These are phyloP conservation scores for Slavum lentiscoides DNA, from an alignment of 2,888 invertebrate species.

Conservation along the genomic window DNA sequence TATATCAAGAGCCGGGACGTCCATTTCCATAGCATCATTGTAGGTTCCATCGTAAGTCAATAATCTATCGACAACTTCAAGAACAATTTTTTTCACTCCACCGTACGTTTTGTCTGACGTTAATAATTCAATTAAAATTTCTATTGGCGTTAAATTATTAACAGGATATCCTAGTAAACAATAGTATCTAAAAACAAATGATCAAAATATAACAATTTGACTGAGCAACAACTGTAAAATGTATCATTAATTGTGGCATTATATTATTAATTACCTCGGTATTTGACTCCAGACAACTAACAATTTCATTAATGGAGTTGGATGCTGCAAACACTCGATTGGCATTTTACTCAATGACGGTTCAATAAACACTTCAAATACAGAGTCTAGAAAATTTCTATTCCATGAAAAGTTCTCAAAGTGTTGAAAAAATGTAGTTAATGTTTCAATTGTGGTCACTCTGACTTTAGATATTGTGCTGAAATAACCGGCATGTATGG, in stretches of 20 bases:
- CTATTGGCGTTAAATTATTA: constrained; percentile 62
- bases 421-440: constrained; percentile 76
- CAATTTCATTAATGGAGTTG: constrained; percentile 80
- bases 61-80: constrained; percentile 76
- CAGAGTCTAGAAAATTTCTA: constrained; percentile 69
- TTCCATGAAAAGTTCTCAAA: constrained; percentile 79
- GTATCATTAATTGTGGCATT: background rate
- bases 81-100: constrained; percentile 70
- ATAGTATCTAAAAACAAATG: constrained; percentile 65
- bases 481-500: constrained; percentile 69
- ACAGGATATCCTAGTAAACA: constrained; percentile 68
- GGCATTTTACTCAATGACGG: constrained; percentile 76
- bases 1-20: constrained; percentile 39
- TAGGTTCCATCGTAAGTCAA: constrained; percentile 69
- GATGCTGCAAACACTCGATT: constrained; percentile 81
- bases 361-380: constrained; percentile 81
- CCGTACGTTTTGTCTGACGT: constrained; percentile 69
- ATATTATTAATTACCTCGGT: constrained; percentile 64
- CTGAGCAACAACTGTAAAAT: background rate
- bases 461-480: constrained; percentile 70
- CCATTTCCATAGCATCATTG: constrained; percentile 60
- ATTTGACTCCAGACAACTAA: constrained; percentile 79
- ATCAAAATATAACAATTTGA: background rate
- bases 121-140: constrained; percentile 73
- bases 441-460: constrained; percentile 66